Percentiles rank a stretch among this genome's conserved stretches.
Evolutionary conservation across 1,140 invertebrate genomes (phyloP).

Genomic region (Trinorchestia longiramus): DNA sequence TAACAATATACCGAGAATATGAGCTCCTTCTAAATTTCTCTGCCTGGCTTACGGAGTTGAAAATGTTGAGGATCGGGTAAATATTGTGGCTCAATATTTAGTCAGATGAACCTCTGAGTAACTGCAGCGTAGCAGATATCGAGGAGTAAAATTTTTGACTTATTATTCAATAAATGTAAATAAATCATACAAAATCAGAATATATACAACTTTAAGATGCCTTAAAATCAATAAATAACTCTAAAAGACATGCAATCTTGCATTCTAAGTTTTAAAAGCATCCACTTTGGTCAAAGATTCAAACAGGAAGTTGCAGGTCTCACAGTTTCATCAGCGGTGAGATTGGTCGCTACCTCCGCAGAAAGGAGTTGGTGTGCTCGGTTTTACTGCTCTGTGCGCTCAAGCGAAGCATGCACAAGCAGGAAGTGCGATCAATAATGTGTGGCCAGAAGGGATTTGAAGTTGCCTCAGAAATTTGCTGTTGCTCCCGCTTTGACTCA

Average conservation of each 20-base stretch:
- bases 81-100: not conserved
- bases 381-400: slow-evolving; percentile 24
- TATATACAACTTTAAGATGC: not conserved
- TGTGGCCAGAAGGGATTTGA: slow-evolving; percentile 36
- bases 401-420: slow-evolving; percentile 38
- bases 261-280: not conserved
- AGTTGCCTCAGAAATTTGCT: slow-evolving; percentile 31
- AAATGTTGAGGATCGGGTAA: not conserved
- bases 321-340: not conserved
- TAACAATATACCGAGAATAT: slow-evolving; percentile 19
- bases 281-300: not conserved
- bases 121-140: not conserved
- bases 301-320: not conserved
- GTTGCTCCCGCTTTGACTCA: slow-evolving; percentile 27
- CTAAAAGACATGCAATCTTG: not conserved
- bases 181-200: not conserved
- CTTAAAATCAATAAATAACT: no score
- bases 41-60: not conserved
- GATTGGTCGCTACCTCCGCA: not conserved
- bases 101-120: not conserved
- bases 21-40: not conserved
- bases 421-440: slow-evolving; percentile 33
- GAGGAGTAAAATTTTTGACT: not conserved
- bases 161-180: not conserved
- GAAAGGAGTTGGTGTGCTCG: not conserved